Conservation (phyloP, 2,888 invertebrate genomes). For the Acleris cristana region DNA sequence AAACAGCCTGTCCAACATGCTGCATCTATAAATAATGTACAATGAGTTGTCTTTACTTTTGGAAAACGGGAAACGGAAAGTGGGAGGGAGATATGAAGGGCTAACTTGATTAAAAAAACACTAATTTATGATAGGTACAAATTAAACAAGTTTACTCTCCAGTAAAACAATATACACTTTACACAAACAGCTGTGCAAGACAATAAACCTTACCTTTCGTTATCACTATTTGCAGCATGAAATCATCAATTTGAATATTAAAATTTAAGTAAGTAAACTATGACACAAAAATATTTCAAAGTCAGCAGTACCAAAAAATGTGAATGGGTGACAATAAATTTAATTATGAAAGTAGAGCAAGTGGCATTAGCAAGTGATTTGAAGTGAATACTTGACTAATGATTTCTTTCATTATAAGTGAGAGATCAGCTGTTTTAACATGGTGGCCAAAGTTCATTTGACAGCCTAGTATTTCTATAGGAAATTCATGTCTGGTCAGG, state of each 20-base stretch:
- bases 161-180: no score
- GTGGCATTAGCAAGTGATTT: not conserved
- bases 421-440: no score
- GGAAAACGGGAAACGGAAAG: no score
- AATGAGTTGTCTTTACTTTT: no score
- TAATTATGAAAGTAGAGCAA: constrained; percentile 1
- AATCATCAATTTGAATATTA: constrained; percentile 27
- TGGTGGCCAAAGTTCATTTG: no score
- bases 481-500: no score
- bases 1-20: no score
- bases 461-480: no score
- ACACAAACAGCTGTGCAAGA: not conserved
- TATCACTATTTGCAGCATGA: constrained; percentile 39
- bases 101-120: no score
- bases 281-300: not conserved
- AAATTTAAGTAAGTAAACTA: not conserved
- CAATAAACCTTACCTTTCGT: constrained; percentile 37
- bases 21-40: no score
- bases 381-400: not conserved
- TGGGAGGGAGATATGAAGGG: no score
- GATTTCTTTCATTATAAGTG: not conserved
- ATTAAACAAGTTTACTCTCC: not conserved
- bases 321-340: constrained; percentile 3
- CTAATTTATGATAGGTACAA: not conserved
- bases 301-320: constrained; percentile 19